Evolutionary conservation across 2,113 vertebrate genomes (phyloP).

Genomic region (Apus apus): DNA sequence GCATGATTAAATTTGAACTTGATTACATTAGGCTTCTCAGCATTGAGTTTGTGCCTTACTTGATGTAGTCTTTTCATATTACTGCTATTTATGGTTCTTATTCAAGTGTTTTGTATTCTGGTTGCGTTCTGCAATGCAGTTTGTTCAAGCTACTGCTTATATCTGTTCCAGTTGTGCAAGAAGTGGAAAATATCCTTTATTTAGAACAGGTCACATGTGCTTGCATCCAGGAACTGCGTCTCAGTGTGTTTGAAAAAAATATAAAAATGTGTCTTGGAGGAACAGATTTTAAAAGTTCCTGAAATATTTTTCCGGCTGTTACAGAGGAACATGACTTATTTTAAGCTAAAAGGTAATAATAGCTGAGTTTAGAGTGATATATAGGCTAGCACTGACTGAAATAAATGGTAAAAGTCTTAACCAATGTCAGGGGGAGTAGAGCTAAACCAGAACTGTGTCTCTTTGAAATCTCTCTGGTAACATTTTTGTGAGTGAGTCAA

Average conservation of each 20-base stretch:
- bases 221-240: constrained; percentile 78
- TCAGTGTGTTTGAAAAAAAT: constrained; percentile 62
- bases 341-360: constrained; percentile 41
- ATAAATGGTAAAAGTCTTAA: constrained; percentile 14
- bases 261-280: constrained; percentile 72
- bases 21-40: constrained; percentile 65
- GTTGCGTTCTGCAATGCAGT: constrained; percentile 75
- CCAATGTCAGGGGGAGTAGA: neutral
- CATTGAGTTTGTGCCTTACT: constrained; percentile 47
- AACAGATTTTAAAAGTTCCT: constrained; percentile 79
- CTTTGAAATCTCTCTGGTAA: constrained; percentile 6
- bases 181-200: constrained; percentile 88
- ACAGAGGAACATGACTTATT: constrained; percentile 51
- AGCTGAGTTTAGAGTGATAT: constrained; percentile 3
- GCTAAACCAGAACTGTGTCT: neutral
- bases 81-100: constrained; percentile 74
- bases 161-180: constrained; percentile 86
- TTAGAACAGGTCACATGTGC: constrained; percentile 85
- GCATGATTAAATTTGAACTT: constrained; percentile 69
- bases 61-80: constrained; percentile 69
- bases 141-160: constrained; percentile 81
- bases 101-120: constrained; percentile 69
- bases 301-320: constrained; percentile 68
- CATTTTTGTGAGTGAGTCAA: constrained; percentile 43
- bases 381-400: neutral